These are phyloP conservation scores for Charaxes varanes DNA, from an alignment of 1,140 invertebrate genomes.

Conservation along the genomic window DNA sequence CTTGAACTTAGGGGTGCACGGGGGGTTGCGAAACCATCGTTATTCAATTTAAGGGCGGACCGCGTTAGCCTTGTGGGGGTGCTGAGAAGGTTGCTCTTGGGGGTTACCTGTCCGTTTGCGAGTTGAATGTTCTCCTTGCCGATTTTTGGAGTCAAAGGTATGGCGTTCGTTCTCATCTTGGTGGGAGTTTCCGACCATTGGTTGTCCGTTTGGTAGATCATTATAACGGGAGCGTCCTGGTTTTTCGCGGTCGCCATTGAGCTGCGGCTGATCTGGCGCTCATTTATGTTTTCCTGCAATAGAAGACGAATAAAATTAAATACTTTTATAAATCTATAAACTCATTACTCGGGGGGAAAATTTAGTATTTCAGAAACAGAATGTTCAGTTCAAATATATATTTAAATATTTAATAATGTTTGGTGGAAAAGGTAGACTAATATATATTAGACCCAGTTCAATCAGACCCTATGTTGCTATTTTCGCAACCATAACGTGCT, in stretches of 20 bases:
- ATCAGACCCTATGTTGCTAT: too few species aligned
- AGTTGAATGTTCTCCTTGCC: slow-evolving; percentile 56
- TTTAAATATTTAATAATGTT: too few species aligned
- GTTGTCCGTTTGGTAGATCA: slow-evolving; percentile 22
- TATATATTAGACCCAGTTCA: too few species aligned
- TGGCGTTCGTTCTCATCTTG: slow-evolving; percentile 30
- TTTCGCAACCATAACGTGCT: too few species aligned
- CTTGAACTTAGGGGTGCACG: slow-evolving; percentile 45
- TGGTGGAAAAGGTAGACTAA: too few species aligned
- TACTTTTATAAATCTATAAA: too few species aligned
- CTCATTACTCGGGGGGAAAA: too few species aligned
- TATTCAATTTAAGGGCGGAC: slow-evolving; percentile 49
- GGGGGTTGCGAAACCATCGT: slow-evolving; percentile 54
- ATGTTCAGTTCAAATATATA: too few species aligned
- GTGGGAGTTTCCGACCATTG: slow-evolving; percentile 39
- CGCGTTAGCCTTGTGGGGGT: slow-evolving; percentile 52
- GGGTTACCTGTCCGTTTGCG: slow-evolving; percentile 29
- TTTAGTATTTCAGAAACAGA: too few species aligned
- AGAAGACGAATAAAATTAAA: too few species aligned
- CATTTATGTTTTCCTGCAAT: slow-evolving; percentile 49
- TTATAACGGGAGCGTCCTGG: slow-evolving; percentile 22
- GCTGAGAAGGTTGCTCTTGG: slow-evolving; percentile 36
- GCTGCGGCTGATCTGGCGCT: slow-evolving; percentile 53
- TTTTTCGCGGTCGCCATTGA: slow-evolving; percentile 40
- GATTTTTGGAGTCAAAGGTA: slow-evolving; percentile 43